phyloP scores from a whole-genome alignment of 2,797 vertebrate genomes.

The Cephalopachus bancanus region DNA sequence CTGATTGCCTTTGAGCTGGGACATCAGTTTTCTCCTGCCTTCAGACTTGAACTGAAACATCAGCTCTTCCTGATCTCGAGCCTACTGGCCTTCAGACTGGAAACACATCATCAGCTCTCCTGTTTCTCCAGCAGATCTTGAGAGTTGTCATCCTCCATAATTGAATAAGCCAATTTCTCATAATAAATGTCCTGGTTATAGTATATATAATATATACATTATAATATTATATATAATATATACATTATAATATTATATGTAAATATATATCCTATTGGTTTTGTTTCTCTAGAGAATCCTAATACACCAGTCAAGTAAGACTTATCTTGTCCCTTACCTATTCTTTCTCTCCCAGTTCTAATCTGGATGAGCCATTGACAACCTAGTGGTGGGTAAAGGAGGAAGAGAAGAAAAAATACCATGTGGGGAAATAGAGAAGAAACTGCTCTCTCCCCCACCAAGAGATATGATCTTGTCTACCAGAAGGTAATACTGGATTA shows the following conservation, averaged over 20 bases:
- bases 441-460: background rate
- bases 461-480: slow-evolving; percentile 15
- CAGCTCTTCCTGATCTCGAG: background rate
- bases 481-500: slow-evolving; percentile 39
- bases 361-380: background rate
- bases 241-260: background rate
- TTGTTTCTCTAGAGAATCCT: background rate
- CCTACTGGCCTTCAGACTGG: background rate
- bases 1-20: background rate
- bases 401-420: slow-evolving; percentile 19
- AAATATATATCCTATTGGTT: background rate
- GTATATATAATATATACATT: background rate
- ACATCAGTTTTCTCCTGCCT: background rate
- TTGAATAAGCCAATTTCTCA: background rate
- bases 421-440: background rate
- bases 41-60: background rate
- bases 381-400: background rate
- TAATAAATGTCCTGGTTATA: background rate
- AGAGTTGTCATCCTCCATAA: background rate
- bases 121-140: background rate
- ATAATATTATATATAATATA: background rate
- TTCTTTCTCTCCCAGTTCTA: background rate
- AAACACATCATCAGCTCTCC: background rate
- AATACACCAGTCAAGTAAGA: background rate
- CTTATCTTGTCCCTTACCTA: background rate